These are phyloP conservation scores for Nymphicus hollandicus DNA, from an alignment of 2,113 vertebrate species.

Conservation along the genomic window DNA sequence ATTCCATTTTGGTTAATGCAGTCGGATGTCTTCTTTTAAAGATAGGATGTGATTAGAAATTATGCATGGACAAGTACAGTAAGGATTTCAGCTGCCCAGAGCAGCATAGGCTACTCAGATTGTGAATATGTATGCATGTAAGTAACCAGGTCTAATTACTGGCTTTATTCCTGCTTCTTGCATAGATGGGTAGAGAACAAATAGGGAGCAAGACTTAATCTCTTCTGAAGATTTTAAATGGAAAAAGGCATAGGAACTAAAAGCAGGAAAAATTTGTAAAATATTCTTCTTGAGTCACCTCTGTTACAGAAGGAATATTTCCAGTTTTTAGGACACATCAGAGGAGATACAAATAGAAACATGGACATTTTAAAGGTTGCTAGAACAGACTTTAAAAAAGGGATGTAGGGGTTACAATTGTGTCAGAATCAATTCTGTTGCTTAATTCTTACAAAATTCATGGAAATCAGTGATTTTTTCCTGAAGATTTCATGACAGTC, in stretches of 20 bases:
- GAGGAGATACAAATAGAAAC: neutral
- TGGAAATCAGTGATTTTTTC: neutral
- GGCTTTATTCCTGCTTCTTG: neutral
- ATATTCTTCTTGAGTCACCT: neutral
- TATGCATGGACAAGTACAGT: neutral
- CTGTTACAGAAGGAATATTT: neutral
- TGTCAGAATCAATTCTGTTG: neutral
- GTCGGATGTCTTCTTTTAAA: neutral
- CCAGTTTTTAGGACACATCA: neutral
- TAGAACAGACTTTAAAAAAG: neutral
- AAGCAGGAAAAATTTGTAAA: neutral
- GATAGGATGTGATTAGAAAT: neutral
- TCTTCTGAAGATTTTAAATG: neutral
- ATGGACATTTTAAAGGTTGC: neutral
- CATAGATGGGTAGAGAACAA: neutral
- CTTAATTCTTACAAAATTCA: neutral
- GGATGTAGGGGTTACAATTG: neutral
- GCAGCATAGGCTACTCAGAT: neutral
- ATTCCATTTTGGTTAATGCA: slow-evolving; percentile 1
- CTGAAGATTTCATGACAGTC: neutral
- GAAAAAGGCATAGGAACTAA: neutral
- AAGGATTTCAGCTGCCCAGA: neutral
- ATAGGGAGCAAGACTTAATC: neutral
- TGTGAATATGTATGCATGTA: neutral
- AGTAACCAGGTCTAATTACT: neutral